Base-by-base conservation (phyloP, 2,888 invertebrate genomes). In the Terebella lapidaria region DNA sequence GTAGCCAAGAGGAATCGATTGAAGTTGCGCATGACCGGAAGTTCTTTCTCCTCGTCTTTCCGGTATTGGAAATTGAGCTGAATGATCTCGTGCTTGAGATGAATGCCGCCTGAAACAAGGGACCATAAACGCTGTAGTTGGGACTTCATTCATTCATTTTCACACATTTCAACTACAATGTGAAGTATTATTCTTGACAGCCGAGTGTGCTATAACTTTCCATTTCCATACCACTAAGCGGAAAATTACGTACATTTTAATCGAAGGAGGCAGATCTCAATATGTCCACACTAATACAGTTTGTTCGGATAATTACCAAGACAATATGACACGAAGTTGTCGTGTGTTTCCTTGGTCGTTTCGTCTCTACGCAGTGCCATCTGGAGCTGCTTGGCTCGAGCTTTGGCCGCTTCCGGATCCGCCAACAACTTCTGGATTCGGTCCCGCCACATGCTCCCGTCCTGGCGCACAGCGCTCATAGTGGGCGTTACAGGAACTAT, bases 371-470 rank as follows among this genome's bases (percentile, higher is more conserved):
- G 26, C 42, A 68, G 59, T 2, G 64, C 59, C 25, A 25, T 56
- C 42, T 58, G 58, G 26, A 69, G 60, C 15, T 60, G 59, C 24
- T 51, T 18, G 0, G 69, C 64, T 28, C 57, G 27, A 15, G 49
- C 57, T n/a, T 28, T 25, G 3, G 65, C 62, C 10, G 24, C 26
- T 2, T 62, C 59, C 26, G 46, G 25, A 28, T 67, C 60, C 15
- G 25, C 25, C 20, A 67, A 28, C 27, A 63, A 20, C 5, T n/a
- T 45, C 29, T 64, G 47, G n/a, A 67, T 53, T 26, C 65, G 47
- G 27, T 64, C 62, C 30, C 62, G 24, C 69, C 69, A 69, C 29
- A 63, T 55, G 20, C 54, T 61, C n/a, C 59, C 60, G 35, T 66
- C 64, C 55, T 66, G 67, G 24, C 59, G 56, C n/a, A 60, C 63